These are phyloP conservation scores for Drosophila suboccidentalis DNA, from an alignment of 2,888 invertebrate genomes.

Conservation along the genomic window DNA sequence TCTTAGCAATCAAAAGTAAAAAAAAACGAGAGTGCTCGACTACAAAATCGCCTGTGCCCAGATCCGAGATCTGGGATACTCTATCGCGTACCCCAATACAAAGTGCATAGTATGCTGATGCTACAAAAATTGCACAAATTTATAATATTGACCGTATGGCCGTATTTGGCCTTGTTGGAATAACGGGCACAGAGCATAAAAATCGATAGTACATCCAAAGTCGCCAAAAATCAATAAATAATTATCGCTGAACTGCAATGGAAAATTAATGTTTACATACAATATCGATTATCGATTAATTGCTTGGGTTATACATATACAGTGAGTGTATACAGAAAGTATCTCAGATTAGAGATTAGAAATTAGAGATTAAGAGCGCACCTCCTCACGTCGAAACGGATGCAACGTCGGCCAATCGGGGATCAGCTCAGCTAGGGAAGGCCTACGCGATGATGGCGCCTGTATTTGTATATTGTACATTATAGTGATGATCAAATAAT, in stretches of 20 bases:
- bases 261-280: slow-evolving; percentile 16
- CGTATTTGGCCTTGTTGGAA: not conserved
- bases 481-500: slow-evolving; percentile 27
- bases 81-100: not conserved
- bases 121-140: slow-evolving; percentile 2
- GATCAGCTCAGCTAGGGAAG: slow-evolving; percentile 96
- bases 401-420: slow-evolving; percentile 95
- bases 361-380: slow-evolving; percentile 80
- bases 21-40: no score
- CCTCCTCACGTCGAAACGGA: slow-evolving; percentile 89
- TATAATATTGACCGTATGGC: not conserved
- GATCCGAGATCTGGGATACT: not conserved
- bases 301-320: slow-evolving; percentile 10
- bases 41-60: not conserved
- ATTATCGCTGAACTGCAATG: slow-evolving; percentile 25
- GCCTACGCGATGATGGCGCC: slow-evolving; percentile 89
- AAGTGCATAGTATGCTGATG: not conserved
- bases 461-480: slow-evolving; percentile 55
- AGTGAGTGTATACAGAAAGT: not conserved
- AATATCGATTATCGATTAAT: slow-evolving; percentile 13
- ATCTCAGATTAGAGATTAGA: slow-evolving; percentile 9
- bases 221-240: slow-evolving; percentile 48
- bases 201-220: slow-evolving; percentile 25
- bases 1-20: not conserved
- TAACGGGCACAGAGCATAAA: slow-evolving; percentile 8